A percentile compares a stretch with the other conserved stretches of the same genome.
Conservation (phyloP, 2,797 vertebrate genomes). For the Labroides dimidiatus region DNA sequence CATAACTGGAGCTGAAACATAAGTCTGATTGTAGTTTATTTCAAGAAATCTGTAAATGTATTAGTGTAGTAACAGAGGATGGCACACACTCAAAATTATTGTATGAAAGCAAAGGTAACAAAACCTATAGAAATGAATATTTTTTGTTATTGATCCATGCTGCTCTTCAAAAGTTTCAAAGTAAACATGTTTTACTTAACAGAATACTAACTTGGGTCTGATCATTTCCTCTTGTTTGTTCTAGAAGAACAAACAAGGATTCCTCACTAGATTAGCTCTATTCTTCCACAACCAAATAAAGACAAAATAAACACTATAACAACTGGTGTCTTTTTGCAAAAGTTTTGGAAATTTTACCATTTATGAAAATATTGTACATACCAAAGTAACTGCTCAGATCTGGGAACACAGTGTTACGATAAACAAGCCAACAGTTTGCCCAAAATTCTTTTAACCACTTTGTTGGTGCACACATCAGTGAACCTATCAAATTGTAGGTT, state of each 20-base stretch:
- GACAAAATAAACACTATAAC: slow-evolving; percentile 14
- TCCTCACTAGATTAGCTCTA: slow-evolving; percentile 13
- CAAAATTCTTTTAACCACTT: slow-evolving; percentile 7
- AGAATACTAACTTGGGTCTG: slow-evolving; percentile 12
- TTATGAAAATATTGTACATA: slow-evolving; percentile 5
- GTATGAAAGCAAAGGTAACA: not conserved
- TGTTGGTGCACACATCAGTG: slow-evolving; percentile 11
- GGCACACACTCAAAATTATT: not conserved
- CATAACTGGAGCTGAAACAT: slow-evolving; percentile 26
- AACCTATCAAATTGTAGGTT: not conserved
- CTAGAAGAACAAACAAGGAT: no score
- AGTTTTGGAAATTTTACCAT: not conserved
- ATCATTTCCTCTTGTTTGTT: not conserved
- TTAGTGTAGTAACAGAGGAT: not conserved
- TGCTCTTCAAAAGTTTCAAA: slow-evolving; percentile 3
- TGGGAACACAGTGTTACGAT: slow-evolving; percentile 7
- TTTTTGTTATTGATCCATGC: not conserved
- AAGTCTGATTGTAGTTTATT: slow-evolving; percentile 16
- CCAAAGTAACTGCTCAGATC: slow-evolving; percentile 9
- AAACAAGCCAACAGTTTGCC: not conserved
- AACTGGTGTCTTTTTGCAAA: not conserved
- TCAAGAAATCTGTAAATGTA: slow-evolving; percentile 15
- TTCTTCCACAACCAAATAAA: slow-evolving; percentile 15
- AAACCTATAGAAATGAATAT: no score
- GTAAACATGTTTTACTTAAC: not conserved